Conservation (phyloP, 2,797 vertebrate species). For the Crax fasciolata region DNA sequence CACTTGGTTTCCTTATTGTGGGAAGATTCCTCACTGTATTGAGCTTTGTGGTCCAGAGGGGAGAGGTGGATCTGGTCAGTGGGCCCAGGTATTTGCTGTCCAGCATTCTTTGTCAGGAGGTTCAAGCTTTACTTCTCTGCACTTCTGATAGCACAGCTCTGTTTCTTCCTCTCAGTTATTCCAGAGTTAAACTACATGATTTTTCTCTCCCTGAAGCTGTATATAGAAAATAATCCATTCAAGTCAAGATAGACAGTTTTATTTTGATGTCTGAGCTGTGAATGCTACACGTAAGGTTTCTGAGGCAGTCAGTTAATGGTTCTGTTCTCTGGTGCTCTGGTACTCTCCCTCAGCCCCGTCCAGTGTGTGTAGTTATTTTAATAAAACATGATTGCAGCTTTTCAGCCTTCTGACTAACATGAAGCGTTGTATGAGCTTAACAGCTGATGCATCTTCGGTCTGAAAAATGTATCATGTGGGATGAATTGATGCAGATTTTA, state of each 20-base stretch:
- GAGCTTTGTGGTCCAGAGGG: not conserved
- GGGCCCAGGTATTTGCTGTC: conserved; percentile 16
- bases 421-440: conserved; percentile 53
- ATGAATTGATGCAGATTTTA: conserved; percentile 43
- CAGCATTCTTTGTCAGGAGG: not conserved
- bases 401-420: conserved; percentile 66
- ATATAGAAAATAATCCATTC: not conserved
- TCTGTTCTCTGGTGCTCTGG: conserved; percentile 14
- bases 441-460: conserved; percentile 51
- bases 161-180: not conserved
- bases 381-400: conserved; percentile 67
- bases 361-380: conserved; percentile 50
- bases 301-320: conserved; percentile 26
- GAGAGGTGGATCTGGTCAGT: not conserved
- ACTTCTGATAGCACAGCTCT: not conserved
- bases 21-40: not conserved
- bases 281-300: not conserved
- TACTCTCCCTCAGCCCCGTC: not conserved
- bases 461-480: conserved; percentile 12
- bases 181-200: not conserved
- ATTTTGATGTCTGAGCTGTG: not conserved
- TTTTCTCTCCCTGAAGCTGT: not conserved
- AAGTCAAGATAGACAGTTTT: not conserved
- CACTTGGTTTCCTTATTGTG: not conserved
- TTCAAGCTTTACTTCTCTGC: conserved; percentile 21